Base-by-base conservation (phyloP, 2,113 vertebrate species). In the Petaurus breviceps region DNA sequence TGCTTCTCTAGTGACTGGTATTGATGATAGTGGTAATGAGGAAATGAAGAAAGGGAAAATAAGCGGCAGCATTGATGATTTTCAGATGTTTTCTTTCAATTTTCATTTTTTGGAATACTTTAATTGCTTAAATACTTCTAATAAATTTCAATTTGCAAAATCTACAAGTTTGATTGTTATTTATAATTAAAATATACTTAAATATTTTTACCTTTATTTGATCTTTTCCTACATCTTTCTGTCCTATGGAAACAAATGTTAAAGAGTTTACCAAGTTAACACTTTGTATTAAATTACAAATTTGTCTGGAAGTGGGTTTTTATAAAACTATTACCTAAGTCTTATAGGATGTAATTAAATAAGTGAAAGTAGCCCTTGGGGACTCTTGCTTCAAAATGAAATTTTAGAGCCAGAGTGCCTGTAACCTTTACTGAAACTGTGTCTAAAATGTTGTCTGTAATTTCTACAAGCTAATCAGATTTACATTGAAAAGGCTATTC, bases 321-420 rank as follows among this genome's bases (percentile, higher is more conserved):
- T 98, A 98, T 97, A 98, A 98, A 98, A 99, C 98, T 97, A 98
- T 98, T 99, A 99, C 96, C 97, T 96, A 97, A 96, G 97, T 93
- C 98, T 98, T 98, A 96, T 96, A 98, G 91, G 90, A 95, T 96
- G 90, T 99, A 99, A 99, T 99, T 98, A 99, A 99, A 99, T 99
- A 98, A 99, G 98, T 98, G 98, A 98, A 98, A 98, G 94, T 95
- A 98, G 96, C 98, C 98, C 98, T 97, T 96, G 96, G 98, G 98
- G 98, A 98, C 97, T 98, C 97, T 98, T 97, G 96, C 97, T 98
- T 93, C 94, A 96, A 98, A 99, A 99, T 98, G 98, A 98, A 98
- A 99, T 99, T 98, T 98, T 90, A 98, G 98, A 98, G 96, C 97
- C 98, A 97, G 95, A 98, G 97, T 57, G 97, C 97, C 96, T 96